Conservation (phyloP, 2,113 vertebrate species). For the Anoura caudifer region DNA sequence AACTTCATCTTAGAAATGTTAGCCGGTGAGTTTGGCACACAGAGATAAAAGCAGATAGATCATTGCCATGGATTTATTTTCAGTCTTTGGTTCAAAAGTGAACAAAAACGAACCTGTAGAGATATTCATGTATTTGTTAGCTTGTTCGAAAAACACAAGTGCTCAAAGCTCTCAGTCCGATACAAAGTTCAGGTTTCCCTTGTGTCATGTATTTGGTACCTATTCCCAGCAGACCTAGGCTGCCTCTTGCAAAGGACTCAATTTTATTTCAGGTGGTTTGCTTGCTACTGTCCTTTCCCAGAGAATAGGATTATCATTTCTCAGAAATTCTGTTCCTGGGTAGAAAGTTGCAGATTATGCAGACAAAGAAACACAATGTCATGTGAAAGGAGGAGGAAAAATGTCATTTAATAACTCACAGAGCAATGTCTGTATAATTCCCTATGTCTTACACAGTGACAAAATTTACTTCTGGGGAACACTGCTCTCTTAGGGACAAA, state of each 20-base stretch:
- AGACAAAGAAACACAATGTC: neutral
- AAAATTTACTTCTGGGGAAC: neutral
- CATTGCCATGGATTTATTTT: neutral
- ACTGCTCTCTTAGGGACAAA: neutral
- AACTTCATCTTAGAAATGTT: neutral
- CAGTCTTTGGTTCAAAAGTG: neutral
- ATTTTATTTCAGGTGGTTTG: neutral
- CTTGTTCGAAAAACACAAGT: neutral
- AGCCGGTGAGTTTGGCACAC: neutral
- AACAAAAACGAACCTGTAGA: neutral
- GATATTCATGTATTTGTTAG: neutral
- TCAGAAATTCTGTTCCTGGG: neutral
- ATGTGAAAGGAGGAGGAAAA: neutral
- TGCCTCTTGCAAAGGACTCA: conserved; percentile 21
- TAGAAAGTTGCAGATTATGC: neutral
- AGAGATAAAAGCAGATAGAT: neutral
- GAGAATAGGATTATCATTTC: neutral
- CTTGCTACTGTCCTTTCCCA: neutral
- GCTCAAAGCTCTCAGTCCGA: neutral
- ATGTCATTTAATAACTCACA: neutral
- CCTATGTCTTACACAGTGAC: neutral
- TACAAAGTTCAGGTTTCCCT: neutral
- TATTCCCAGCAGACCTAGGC: neutral
- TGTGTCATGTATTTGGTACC: neutral
- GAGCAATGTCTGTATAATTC: neutral